Percentiles rank a stretch among this genome's conserved stretches.
Evolutionary conservation across 2,888 invertebrate species (phyloP).

Genomic region (Scaptomyza caliginosa): DNA sequence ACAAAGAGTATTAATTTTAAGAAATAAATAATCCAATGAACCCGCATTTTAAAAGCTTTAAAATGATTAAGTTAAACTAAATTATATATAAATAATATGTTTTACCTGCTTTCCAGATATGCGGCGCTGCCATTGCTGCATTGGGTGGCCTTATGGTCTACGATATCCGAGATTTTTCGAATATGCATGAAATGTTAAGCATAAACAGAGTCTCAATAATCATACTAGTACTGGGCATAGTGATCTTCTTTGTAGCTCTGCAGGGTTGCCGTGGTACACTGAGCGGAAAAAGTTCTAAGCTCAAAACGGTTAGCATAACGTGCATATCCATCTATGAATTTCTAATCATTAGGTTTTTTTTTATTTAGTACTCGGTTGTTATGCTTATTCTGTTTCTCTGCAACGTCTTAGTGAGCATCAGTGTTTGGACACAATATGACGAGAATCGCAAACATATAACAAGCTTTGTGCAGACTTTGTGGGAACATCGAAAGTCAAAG

Average conservation of each 20-base stretch:
- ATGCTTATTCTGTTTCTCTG: slow-evolving; percentile 22
- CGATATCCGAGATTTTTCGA: not conserved
- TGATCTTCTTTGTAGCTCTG: not conserved
- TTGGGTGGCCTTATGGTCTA: not conserved
- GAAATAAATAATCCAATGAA: not conserved
- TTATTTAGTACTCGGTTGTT: slow-evolving; percentile 22
- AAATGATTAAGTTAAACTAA: not conserved
- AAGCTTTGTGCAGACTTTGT: not conserved
- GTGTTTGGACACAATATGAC: slow-evolving; percentile 8
- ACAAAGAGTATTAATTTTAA: not conserved
- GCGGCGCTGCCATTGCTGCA: not conserved
- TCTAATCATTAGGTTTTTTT: no score
- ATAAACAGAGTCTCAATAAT: slow-evolving; percentile 6
- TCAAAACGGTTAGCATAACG: slow-evolving; percentile 14
- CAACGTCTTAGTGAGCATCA: slow-evolving; percentile 9
- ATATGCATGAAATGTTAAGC: not conserved
- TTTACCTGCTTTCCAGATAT: slow-evolving; percentile 10
- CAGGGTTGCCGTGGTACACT: slow-evolving; percentile 32
- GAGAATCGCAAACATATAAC: not conserved
- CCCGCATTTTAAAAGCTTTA: not conserved
- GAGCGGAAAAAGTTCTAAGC: not conserved
- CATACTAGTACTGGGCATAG: not conserved
- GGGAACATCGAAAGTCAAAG: not conserved
- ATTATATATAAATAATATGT: not conserved
- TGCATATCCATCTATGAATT: no score